Evolutionary conservation across 2,888 invertebrate species (phyloP).

Genomic region (Parelbella ahira): DNA sequence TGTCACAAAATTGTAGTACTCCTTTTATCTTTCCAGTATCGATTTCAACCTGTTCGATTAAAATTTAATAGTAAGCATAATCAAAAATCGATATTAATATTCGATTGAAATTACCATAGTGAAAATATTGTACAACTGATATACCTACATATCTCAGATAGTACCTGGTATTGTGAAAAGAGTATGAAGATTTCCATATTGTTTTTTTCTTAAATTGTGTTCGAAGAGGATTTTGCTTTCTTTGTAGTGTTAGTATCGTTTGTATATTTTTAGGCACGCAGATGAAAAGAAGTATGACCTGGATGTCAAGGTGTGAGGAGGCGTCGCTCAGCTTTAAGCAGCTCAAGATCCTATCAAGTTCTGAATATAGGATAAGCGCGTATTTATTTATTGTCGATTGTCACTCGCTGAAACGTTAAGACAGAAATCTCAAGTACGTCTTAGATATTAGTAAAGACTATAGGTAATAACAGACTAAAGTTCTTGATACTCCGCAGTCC

Average conservation of each 20-base stretch:
- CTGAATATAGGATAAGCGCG: background rate
- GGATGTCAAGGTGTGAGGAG: slow-evolving; percentile 61
- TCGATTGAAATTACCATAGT: no score
- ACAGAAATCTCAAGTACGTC: slow-evolving; percentile 14
- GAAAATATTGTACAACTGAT: no score
- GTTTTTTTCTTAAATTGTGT: background rate
- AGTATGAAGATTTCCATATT: no score
- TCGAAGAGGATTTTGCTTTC: background rate
- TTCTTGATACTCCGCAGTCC: no score
- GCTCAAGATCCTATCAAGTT: background rate
- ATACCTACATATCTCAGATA: no score
- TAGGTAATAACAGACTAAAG: background rate
- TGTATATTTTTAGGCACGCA: slow-evolving; percentile 57
- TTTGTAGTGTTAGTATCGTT: slow-evolving; percentile 9
- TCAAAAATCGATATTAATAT: no score
- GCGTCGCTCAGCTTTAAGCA: background rate
- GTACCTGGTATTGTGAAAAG: no score
- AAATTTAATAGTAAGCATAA: no score
- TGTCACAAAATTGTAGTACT: no score
- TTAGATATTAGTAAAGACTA: slow-evolving; percentile 3
- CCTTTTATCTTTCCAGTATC: no score
- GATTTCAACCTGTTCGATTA: no score
- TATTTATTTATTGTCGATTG: slow-evolving; percentile 15
- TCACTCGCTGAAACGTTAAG: background rate
- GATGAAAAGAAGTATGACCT: slow-evolving; percentile 70